phyloP scores from a whole-genome alignment of 1,140 invertebrate genomes.

The Zaprionus nigranus region DNA sequence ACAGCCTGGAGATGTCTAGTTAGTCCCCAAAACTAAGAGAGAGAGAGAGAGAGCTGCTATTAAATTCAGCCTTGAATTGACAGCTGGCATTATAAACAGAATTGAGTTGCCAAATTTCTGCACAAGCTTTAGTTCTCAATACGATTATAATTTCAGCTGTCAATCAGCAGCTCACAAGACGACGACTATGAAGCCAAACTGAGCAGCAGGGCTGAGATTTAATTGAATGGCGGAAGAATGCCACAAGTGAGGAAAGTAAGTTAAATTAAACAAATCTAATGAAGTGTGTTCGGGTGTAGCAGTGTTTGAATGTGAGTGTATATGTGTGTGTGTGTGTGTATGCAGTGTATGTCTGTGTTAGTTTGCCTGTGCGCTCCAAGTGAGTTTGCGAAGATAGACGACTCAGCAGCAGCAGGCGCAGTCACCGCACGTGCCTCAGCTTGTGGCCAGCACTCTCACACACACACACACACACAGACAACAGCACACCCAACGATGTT shows the following conservation, averaged over 20 bases:
- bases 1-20: background rate
- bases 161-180: slow-evolving; percentile 19
- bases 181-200: slow-evolving; percentile 11
- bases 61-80: slow-evolving; percentile 1
- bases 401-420: slow-evolving; percentile 34
- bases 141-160: slow-evolving; percentile 22
- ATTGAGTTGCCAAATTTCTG: background rate
- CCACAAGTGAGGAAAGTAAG: slow-evolving; percentile 53
- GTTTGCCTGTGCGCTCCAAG: slow-evolving; percentile 26
- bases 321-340: slow-evolving; percentile 3
- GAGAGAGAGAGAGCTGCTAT: background rate
- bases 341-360: slow-evolving; percentile 10
- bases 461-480: background rate
- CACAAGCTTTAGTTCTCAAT: slow-evolving; percentile 20
- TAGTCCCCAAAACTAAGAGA: background rate
- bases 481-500: slow-evolving; percentile 43
- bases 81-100: background rate
- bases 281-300: slow-evolving; percentile 42
- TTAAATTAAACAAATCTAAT: slow-evolving; percentile 75
- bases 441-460: slow-evolving; percentile 31
- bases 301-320: background rate
- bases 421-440: slow-evolving; percentile 43
- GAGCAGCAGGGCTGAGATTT: slow-evolving; percentile 45
- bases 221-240: slow-evolving; percentile 48
- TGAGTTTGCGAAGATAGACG: slow-evolving; percentile 56